Base-by-base conservation (phyloP, 2,797 vertebrate genomes). In the Dallia pectoralis region DNA sequence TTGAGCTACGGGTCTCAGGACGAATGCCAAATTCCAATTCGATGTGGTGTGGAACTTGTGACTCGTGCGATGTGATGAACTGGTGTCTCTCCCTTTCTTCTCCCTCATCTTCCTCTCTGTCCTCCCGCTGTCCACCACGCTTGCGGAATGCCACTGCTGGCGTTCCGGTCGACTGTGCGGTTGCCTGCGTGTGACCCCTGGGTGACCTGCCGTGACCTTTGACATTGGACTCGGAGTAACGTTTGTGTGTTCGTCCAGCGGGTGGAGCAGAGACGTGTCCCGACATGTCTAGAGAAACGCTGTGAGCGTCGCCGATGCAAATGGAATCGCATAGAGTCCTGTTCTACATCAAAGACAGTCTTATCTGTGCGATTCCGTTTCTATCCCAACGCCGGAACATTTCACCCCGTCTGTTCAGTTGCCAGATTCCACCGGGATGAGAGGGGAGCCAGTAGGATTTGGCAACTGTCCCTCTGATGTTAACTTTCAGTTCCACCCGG, bases 41-140 rank as follows among this genome's bases (percentile, higher is more conserved):
- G 89, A 86, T 84, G 76, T 84, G 74, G 85, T 84, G 87, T 87
- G 86, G 85, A 82, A 87, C 85, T 86, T 86, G 87, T 89, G 88
- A 89, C 88, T 82, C 74, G 79, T 85, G 84, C 74, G 82, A 87
- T 83, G 84, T 86, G 87, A 78, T 87, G 84, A 87, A 86, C 86
- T 76, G 61, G 88, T 81, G 82, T 75, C 30, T 47, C 29, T 67
- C 67, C 78, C 63, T 78, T 81, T 82, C 75, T 33, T 64, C 36
- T 32, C 36, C 16, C 67, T 51, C 68, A 1, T 36, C 51, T 19
- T 19, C 16, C 51, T 29, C 29, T 53, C 49, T 11, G n/a, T 67
- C 40, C 11, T 30, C 1, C 49, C 44, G 5, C 15, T 53, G 79
- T 79, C 74, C 74, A 70, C 0, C 14, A 76, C 79, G 19, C 59